phyloP scores from a whole-genome alignment of 2,113 vertebrate species.

The Tamias sibiricus region DNA sequence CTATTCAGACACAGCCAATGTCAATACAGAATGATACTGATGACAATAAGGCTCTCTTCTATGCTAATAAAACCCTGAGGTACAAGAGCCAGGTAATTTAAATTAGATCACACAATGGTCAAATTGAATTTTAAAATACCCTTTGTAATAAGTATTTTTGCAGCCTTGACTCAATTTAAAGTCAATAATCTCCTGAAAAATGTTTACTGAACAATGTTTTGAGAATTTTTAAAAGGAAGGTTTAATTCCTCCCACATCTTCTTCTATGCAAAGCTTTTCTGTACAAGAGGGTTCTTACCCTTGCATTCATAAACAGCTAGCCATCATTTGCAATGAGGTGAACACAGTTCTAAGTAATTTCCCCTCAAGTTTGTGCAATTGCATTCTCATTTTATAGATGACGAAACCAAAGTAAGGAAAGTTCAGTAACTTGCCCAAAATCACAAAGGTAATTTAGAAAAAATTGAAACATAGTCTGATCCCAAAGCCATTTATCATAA shows the following conservation, averaged over 20 bases:
- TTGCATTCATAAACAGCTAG: not conserved
- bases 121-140: not conserved
- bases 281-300: not conserved
- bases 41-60: not conserved
- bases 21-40: not conserved
- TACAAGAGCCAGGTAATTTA: constrained; percentile 53
- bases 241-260: not conserved
- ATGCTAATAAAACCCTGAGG: not conserved
- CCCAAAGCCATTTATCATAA: not conserved
- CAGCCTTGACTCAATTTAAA: constrained; percentile 52
- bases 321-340: not conserved
- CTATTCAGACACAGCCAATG: constrained; percentile 2
- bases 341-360: not conserved
- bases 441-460: not conserved
- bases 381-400: not conserved
- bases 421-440: not conserved
- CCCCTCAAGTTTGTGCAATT: not conserved
- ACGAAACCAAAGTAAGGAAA: not conserved
- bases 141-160: constrained; percentile 49
- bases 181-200: constrained; percentile 32
- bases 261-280: not conserved
- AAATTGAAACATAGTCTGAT: not conserved
- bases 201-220: constrained; percentile 7
- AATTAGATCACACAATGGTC: constrained; percentile 48
- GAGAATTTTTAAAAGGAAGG: not conserved